Percentiles rank a stretch among this genome's conserved stretches.
phyloP scores from a whole-genome alignment of 2,113 vertebrate species.

The Macquaria australasica region DNA sequence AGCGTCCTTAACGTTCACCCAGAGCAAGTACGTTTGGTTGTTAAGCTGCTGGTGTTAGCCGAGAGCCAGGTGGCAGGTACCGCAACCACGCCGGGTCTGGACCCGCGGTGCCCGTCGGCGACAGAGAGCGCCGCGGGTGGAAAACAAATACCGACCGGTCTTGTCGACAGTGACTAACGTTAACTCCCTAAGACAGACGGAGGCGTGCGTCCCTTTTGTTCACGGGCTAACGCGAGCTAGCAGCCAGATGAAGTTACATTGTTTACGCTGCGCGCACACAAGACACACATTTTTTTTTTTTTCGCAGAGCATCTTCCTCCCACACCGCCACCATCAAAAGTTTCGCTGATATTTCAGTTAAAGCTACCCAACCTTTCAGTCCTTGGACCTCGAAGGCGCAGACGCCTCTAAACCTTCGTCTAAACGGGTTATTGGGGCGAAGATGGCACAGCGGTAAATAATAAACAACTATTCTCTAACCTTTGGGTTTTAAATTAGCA shows the following conservation, averaged over 20 bases:
- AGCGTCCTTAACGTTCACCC: constrained; percentile 63
- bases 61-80: constrained; percentile 62
- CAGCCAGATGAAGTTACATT: constrained; percentile 83
- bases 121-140: background rate
- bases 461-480: constrained; percentile 83
- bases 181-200: constrained; percentile 49
- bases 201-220: constrained; percentile 78
- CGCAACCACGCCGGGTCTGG: constrained; percentile 55
- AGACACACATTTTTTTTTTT: constrained; percentile 65
- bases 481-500: constrained; percentile 87
- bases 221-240: constrained; percentile 77
- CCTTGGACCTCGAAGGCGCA: constrained; percentile 66
- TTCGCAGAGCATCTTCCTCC: constrained; percentile 81
- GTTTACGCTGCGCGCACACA: constrained; percentile 80
- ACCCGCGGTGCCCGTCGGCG: constrained; percentile 31
- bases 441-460: constrained; percentile 79
- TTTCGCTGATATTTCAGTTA: constrained; percentile 74
- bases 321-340: constrained; percentile 76
- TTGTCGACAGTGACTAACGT: background rate
- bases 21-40: constrained; percentile 12
- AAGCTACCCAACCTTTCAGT: constrained; percentile 79
- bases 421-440: constrained; percentile 55
- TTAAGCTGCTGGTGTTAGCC: constrained; percentile 64
- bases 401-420: constrained; percentile 63
- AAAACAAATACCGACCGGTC: constrained; percentile 19